Conservation (phyloP, 2,113 vertebrate species). For the Microtus richardsoni region DNA sequence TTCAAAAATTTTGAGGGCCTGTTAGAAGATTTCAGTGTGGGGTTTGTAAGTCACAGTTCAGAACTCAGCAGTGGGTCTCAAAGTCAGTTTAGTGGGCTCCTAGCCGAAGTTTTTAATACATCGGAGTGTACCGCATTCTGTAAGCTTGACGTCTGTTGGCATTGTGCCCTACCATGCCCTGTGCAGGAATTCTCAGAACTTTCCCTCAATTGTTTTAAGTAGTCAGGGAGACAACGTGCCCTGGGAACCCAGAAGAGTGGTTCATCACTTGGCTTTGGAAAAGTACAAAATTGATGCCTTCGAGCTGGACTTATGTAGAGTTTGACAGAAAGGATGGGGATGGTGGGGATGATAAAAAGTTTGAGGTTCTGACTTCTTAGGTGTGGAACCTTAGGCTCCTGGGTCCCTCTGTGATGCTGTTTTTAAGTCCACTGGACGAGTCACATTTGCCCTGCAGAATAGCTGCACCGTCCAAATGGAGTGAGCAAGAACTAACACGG, state of each 20-base stretch:
- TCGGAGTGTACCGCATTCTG: background rate
- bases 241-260: background rate
- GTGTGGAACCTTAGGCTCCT: background rate
- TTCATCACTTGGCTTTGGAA: background rate
- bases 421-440: background rate
- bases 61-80: slow-evolving; percentile 10
- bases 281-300: background rate
- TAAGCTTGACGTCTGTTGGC: background rate
- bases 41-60: background rate
- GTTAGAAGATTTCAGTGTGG: background rate
- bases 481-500: background rate
- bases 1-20: background rate
- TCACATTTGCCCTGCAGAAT: background rate
- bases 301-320: background rate
- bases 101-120: background rate
- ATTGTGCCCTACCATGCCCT: background rate
- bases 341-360: background rate
- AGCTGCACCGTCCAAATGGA: background rate
- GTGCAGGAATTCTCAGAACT: background rate
- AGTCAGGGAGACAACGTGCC: background rate
- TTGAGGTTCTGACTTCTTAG: background rate
- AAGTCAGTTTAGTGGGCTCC: background rate
- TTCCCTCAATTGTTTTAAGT: background rate
- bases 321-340: background rate
- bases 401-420: background rate